Base-by-base conservation (phyloP, 2,113 vertebrate genomes). In the Sorex araneus region DNA sequence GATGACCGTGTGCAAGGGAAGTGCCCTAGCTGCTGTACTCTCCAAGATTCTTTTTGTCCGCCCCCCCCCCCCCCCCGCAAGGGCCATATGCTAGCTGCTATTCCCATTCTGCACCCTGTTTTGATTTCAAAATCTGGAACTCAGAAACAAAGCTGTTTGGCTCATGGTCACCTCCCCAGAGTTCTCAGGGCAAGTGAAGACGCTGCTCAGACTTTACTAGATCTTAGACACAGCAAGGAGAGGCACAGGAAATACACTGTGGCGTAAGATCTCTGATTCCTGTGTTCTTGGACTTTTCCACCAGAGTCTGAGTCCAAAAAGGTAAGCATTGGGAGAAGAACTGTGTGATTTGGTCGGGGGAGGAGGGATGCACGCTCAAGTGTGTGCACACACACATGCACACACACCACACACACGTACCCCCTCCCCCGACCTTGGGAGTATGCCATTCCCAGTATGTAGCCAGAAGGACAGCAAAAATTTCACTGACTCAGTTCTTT, bases 261-360 rank as follows among this genome's bases (percentile, higher is more conserved):
- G 32, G 28, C 75, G 78, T 81, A 27, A 60, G n/a, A 50, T 64
- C 79, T 84, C 78, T 60, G 27, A 66, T 77, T 75, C 27, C 1
- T 50, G 57, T 74, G 77, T 90, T 47, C 63, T 76, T 80, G 63
- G 69, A 50, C 34, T 64, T 90, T 89, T 71, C 88, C 63, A 85
- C 15, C 27, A 93, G 60, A 86, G 67, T 23, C 76, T 34, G 75
- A 54, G 81, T 80, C 86, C 54, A 60, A 81, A 82, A 73, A 66
- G 67, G 54, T 27, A 8, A 36, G 88, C 40, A 36, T 21, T 36
- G 3, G 34, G 57, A 81, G 16, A 45, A 81, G 16, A 45, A 76
- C 30, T 36, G 2, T 7, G 32, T 64, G 40, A 13, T 25, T 8
- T 8, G 69, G 34, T 23, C 54, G 64, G 40, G 11, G 15, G 74